These are phyloP conservation scores for Masnerella sp. DNA, from an alignment of 2,888 invertebrate species.

Conservation along the genomic window DNA sequence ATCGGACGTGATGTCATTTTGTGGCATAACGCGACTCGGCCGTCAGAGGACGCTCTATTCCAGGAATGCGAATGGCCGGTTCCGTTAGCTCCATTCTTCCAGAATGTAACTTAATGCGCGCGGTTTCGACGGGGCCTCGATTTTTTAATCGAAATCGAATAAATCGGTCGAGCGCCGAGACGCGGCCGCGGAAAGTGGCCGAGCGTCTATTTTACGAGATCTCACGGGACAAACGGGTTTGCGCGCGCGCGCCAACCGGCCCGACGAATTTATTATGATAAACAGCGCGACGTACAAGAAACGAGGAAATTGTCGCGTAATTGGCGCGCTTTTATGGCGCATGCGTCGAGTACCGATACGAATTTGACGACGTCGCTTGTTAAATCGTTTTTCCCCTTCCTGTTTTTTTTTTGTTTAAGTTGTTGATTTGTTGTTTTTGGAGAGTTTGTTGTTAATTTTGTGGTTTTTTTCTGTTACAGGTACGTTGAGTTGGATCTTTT, in stretches of 20 bases:
- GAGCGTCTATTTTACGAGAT: constrained; percentile 37
- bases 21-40: constrained; percentile 65
- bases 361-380: too few species aligned
- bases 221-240: constrained; percentile 35
- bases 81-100: constrained; percentile 57
- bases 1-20: constrained; percentile 57
- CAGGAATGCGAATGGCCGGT: constrained; percentile 62
- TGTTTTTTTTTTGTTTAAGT: too few species aligned
- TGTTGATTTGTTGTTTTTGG: too few species aligned
- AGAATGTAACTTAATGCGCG: constrained; percentile 46
- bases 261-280: constrained; percentile 40
- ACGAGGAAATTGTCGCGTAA: constrained; percentile 43
- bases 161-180: constrained; percentile 32
- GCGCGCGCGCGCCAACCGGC: constrained; percentile 24
- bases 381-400: constrained; percentile 9
- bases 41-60: constrained; percentile 69
- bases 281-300: constrained; percentile 17
- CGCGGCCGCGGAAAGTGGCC: constrained; percentile 35
- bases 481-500: constrained; percentile 9
- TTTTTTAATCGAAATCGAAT: constrained; percentile 31
- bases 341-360: too few species aligned
- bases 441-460: constrained; percentile 33
- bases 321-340: constrained; percentile 15
- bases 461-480: constrained; percentile 29
- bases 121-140: constrained; percentile 28